Conservation (phyloP, 2,113 vertebrate genomes). For the Pristiophorus japonicus region DNA sequence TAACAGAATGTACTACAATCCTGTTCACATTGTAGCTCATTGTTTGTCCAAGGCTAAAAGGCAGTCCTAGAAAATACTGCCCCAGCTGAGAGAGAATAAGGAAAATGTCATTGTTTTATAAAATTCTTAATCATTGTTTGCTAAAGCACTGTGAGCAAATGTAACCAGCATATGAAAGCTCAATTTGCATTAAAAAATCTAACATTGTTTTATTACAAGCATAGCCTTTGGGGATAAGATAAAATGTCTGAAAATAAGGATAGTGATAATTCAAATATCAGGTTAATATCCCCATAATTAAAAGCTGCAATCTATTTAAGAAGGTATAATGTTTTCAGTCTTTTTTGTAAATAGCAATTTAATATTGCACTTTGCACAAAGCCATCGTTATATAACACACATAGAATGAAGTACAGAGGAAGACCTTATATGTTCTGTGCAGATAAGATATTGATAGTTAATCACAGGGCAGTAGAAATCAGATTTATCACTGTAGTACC, state of each 20-base stretch:
- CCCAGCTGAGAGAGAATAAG: background rate
- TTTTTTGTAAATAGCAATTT: conserved; percentile 22
- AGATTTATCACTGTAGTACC: background rate
- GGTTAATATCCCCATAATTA: conserved; percentile 32
- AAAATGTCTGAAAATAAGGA: conserved; percentile 22
- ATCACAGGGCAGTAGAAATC: background rate
- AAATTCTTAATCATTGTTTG: conserved; percentile 17
- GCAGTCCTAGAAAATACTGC: background rate
- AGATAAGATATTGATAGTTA: background rate
- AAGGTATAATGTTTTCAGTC: background rate
- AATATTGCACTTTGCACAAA: conserved; percentile 13
- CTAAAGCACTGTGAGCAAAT: conserved; percentile 20
- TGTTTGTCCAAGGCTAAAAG: conserved; percentile 22
- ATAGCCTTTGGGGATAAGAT: background rate
- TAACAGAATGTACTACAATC: background rate
- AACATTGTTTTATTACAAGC: conserved; percentile 15
- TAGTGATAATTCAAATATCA: conserved; percentile 20
- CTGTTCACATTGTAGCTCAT: background rate
- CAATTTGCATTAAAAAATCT: conserved; percentile 26
- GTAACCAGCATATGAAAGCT: conserved; percentile 28
- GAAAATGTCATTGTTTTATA: background rate
- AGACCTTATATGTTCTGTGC: background rate
- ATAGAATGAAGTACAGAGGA: background rate
- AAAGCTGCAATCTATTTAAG: conserved; percentile 20
- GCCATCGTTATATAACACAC: background rate